Evolutionary conservation across 2,888 invertebrate genomes (phyloP).

Genomic region (Electrophaes corylata): DNA sequence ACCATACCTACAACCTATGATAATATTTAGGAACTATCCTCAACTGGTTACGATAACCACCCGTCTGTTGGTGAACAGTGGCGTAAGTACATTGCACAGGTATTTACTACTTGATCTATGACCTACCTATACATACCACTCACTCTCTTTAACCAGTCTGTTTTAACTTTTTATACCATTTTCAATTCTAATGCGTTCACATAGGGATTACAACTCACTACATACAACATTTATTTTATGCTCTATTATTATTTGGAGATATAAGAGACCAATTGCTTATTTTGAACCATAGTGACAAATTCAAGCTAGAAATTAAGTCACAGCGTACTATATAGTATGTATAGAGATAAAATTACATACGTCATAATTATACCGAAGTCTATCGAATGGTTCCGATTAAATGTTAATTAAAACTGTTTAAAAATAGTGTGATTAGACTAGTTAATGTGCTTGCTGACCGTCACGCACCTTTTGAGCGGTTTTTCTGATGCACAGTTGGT

Average conservation of each 20-base stretch:
- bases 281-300: background rate
- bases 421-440: no score
- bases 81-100: background rate
- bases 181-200: background rate
- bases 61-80: background rate
- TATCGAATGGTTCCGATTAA: no score
- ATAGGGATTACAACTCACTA: background rate
- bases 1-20: background rate
- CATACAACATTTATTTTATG: background rate
- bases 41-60: background rate
- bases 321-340: no score
- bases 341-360: no score
- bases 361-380: no score
- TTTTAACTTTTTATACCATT: background rate
- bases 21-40: background rate
- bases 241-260: background rate
- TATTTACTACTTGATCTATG: background rate
- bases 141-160: slow-evolving; percentile 1
- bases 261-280: no score
- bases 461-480: no score
- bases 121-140: background rate
- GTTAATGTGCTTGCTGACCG: no score
- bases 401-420: no score
- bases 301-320: no score
- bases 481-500: no score